Evolutionary conservation across 1,140 invertebrate genomes (phyloP), one percentile per base, ranked within the genome.

Genomic region (Hyles euphorbiae): DNA sequence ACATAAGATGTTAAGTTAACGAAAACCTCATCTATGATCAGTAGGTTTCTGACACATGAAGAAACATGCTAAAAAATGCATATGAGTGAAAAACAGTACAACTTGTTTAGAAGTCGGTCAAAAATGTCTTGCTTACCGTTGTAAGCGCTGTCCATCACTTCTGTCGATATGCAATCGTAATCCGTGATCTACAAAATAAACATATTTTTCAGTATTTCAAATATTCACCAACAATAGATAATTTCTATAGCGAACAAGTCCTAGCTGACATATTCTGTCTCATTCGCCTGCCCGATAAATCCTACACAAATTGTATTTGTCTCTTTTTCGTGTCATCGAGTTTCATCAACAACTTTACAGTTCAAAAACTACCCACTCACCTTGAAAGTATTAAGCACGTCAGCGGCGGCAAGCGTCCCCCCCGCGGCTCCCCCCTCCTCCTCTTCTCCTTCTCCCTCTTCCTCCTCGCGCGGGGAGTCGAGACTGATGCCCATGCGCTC

Each of bases 401-500:
- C 85, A 40, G 76, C 74, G 3, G 85, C 80, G 1, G 89, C 82
- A 8, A 85, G 70, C 3, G 72, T 73, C 2, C 85, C 81, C 0
- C 75, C 49, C 0, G 81, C 36, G 0, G 76, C 67, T 8, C 74
- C 70, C 0, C 72, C 67, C 5, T 75, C 59, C 46, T 88, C 86
- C 54, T 90, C 89, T 33, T 70, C 58, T 8, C 74, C 80, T 52
- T 81, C 58, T 8, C 74, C 80, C 50, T 81, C 81, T 49, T 81
- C 86, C 4, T 75, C 72, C 5, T 60, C 22, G 6, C 71, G 73
- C 10, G 79, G 75, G 5, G 75, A 63, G 3, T 77, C 78, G 3
- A 90, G 57, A 40, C 63, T 81, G 6, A 90, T 82, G n/a, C 87
- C 83, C 70, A 83, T 78, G 53, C 77, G 78, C 52, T 89, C 82